Evolutionary conservation across 64 coral and sea anemone species (phyloP), one percentile per base, ranked within the genome.

Genomic region (Montipora cactus): DNA sequence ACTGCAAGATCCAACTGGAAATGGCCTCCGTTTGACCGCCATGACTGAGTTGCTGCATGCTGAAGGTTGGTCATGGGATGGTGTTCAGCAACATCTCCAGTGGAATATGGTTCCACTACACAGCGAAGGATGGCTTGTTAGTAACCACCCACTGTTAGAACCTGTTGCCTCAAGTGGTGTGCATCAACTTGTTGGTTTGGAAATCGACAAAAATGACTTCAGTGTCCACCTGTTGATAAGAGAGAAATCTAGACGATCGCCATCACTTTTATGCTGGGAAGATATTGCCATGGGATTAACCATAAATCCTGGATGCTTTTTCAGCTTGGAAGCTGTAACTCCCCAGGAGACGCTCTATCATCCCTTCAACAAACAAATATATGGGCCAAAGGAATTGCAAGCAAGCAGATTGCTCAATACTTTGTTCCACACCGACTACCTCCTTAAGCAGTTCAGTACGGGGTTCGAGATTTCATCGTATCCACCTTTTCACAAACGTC

Each of bases 401-500:
- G 89, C 76, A 67, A 91, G 76, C 19, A 62, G 80, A 68, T 81
- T 91, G 6, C 47, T 91, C 7, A 68, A 81, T 16, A 81, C 89
- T 49, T 11, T 91, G 61, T 80, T 91, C 46, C 89, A 91, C 89
- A 91, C 89, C 37, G 89, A 91, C 78, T 91, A 91, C 66, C 79
- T 91, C 7, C 64, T 91, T 16, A 91, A 91, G 89, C 89, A 91
- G 67, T 82, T 91, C 23, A 91, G 89, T 64, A 91, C 78, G 19
- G 89, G 89, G 58, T 81, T 69, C 81, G 89, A 91, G 64, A 74
- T 91, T 91, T 80, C 76, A 48, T 73, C 77, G 5, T 81, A 70
- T 18, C 89, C 89, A 47, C 89, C 89, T 18, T 91, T 91, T 83
- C 59, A 91, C 23, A 23, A 18, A 20, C 89, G 89, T 50, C 66